Conservation (phyloP, 1,140 invertebrate species). For the Ceratina japonica region DNA sequence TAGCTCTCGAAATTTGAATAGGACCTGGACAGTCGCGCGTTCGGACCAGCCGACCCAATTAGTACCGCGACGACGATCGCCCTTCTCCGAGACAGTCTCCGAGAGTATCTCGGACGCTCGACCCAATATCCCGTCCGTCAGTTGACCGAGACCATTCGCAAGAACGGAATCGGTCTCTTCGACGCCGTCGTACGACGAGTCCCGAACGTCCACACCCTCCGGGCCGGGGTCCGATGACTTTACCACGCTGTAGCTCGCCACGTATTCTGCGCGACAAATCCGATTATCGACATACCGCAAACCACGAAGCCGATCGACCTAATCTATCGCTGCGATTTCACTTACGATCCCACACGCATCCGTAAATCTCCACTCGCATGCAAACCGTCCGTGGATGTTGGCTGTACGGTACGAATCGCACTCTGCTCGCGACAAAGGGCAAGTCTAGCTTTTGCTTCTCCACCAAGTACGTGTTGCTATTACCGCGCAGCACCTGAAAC, state of each 20-base stretch:
- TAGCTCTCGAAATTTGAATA: constrained; percentile 89
- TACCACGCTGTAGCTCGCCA: constrained; percentile 85
- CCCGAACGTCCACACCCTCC: constrained; percentile 89
- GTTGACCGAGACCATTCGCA: constrained; percentile 89
- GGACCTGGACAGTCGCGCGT: constrained; percentile 83
- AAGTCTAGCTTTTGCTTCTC: constrained; percentile 89
- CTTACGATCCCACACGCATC: constrained; percentile 92
- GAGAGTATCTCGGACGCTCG: constrained; percentile 64
- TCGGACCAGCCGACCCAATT: constrained; percentile 94
- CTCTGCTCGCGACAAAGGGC: constrained; percentile 91
- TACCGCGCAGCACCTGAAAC: constrained; percentile 91
- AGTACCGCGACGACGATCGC: constrained; percentile 8
- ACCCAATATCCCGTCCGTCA: constrained; percentile 84
- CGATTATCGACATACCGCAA: neutral
- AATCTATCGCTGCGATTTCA: constrained; percentile 57
- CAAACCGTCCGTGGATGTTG: constrained; percentile 93
- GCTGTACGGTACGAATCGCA: constrained; percentile 94
- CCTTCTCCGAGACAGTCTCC: constrained; percentile 42
- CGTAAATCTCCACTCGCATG: constrained; percentile 94
- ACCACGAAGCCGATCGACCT: neutral
- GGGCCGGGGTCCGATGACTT: constrained; percentile 80
- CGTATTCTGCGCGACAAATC: constrained; percentile 73
- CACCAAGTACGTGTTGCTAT: constrained; percentile 93
- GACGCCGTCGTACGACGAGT: constrained; percentile 94
- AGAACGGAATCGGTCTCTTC: constrained; percentile 82